Evolutionary conservation across 2,113 vertebrate species (phyloP).

Genomic region (Pseudorectes ferrugineus): DNA sequence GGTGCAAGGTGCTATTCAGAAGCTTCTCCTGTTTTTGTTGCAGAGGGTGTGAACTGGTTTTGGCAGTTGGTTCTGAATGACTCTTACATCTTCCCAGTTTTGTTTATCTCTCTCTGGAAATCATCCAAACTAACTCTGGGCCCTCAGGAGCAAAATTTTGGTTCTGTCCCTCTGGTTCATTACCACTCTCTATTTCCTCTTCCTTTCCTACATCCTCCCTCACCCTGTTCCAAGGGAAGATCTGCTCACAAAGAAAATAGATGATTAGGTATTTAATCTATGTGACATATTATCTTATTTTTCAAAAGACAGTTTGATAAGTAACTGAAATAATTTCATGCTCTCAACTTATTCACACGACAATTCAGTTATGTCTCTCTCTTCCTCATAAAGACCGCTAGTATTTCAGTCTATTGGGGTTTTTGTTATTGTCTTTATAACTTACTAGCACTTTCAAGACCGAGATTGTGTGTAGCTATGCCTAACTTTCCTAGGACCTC

Average conservation of each 20-base stretch:
- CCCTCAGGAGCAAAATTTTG: neutral
- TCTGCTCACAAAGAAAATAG: neutral
- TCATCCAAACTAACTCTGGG: neutral
- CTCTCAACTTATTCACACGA: neutral
- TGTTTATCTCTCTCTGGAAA: neutral
- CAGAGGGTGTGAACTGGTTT: accelerated
- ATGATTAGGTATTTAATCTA: neutral
- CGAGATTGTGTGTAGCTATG: neutral
- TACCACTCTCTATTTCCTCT: neutral
- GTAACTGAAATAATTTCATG: neutral
- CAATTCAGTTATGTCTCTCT: neutral
- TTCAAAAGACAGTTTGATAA: neutral
- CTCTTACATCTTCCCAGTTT: neutral
- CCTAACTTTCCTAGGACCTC: neutral
- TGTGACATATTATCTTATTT: neutral
- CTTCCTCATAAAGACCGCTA: neutral
- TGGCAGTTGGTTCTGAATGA: neutral
- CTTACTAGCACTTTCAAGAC: neutral
- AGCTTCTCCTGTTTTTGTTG: neutral
- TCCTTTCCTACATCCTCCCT: neutral
- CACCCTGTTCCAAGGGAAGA: neutral
- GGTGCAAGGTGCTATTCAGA: accelerated
- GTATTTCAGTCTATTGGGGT: neutral
- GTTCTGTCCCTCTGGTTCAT: neutral
- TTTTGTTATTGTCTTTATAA: neutral